A percentile compares a stretch with the other conserved stretches of the same genome.
phyloP scores from a whole-genome alignment of 2,797 vertebrate species.

The Dryobates pubescens region DNA sequence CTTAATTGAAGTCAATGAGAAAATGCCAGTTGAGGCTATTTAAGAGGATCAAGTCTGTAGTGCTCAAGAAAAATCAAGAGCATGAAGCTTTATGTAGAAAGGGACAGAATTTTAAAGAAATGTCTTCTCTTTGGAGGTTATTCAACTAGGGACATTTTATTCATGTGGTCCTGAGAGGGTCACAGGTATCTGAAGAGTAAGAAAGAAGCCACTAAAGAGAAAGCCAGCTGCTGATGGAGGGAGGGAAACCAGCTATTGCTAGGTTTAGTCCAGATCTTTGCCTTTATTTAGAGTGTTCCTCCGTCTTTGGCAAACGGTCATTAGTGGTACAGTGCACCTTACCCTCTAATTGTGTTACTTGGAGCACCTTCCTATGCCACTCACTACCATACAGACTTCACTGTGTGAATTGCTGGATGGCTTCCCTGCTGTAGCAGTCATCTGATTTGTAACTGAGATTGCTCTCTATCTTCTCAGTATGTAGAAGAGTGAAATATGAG shows the following conservation, averaged over 20 bases:
- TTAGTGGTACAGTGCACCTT: neutral
- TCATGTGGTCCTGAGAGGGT: neutral
- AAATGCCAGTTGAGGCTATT: constrained; percentile 34
- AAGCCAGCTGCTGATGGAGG: neutral
- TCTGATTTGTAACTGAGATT: neutral
- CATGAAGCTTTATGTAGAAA: neutral
- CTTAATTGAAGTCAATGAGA: constrained; percentile 48
- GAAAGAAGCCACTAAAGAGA: neutral
- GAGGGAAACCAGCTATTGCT: neutral
- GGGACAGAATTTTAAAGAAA: neutral
- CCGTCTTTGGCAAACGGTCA: neutral
- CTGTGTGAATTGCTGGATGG: neutral
- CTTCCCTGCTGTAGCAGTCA: neutral
- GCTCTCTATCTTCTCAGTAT: neutral
- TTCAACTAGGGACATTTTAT: neutral
- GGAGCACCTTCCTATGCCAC: neutral
- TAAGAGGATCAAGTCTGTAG: constrained; percentile 1
- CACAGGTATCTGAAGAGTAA: neutral
- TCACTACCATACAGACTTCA: neutral
- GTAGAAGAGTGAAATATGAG: neutral
- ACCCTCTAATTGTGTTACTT: neutral
- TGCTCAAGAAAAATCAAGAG: neutral
- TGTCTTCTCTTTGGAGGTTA: neutral
- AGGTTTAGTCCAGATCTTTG: neutral
- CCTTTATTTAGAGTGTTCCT: neutral